phyloP scores from a whole-genome alignment of 2,888 invertebrate genomes.

The Ichneumon xanthorius region DNA sequence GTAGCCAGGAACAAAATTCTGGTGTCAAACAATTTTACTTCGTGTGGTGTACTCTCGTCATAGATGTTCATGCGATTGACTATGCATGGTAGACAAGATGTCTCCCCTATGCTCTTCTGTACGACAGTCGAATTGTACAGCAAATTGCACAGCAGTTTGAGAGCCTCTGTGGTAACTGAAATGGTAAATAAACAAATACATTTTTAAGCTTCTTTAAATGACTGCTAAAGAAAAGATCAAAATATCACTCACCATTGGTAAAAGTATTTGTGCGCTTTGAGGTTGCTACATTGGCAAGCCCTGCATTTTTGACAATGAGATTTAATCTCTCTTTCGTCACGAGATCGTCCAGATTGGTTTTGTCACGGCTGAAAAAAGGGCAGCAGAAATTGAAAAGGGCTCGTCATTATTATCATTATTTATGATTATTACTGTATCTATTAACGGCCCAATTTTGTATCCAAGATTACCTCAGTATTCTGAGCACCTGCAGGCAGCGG shows the following conservation, averaged over 20 bases:
- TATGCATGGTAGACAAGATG: conserved; percentile 86
- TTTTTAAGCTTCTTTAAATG: conserved; percentile 41
- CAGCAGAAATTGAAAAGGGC: conserved; percentile 32
- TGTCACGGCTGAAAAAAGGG: conserved; percentile 90
- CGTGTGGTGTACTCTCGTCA: conserved; percentile 87
- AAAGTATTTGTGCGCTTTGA: conserved; percentile 84
- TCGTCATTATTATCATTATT: neutral
- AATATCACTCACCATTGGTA: conserved; percentile 78
- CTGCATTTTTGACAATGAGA: conserved; percentile 89
- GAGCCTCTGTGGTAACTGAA: conserved; percentile 90
- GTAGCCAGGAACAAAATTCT: conserved; percentile 95
- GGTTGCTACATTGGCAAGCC: conserved; percentile 85
- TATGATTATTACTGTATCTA: too few species aligned
- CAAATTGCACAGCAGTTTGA: conserved; percentile 96
- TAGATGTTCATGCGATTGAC: conserved; percentile 90
- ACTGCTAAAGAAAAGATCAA: conserved; percentile 34
- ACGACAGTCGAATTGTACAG: conserved; percentile 91
- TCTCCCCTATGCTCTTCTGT: conserved; percentile 85
- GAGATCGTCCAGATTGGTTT: conserved; percentile 89
- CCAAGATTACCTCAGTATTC: conserved; percentile 88
- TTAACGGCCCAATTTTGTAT: neutral
- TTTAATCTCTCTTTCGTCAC: conserved; percentile 90
- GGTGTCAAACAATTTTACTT: conserved; percentile 94
- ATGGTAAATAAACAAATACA: conserved; percentile 39
- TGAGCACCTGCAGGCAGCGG: conserved; percentile 87